Evolutionary conservation across 1,140 invertebrate genomes (phyloP), one percentile per base, ranked within the genome.

Genomic region (Bombus polaris): DNA sequence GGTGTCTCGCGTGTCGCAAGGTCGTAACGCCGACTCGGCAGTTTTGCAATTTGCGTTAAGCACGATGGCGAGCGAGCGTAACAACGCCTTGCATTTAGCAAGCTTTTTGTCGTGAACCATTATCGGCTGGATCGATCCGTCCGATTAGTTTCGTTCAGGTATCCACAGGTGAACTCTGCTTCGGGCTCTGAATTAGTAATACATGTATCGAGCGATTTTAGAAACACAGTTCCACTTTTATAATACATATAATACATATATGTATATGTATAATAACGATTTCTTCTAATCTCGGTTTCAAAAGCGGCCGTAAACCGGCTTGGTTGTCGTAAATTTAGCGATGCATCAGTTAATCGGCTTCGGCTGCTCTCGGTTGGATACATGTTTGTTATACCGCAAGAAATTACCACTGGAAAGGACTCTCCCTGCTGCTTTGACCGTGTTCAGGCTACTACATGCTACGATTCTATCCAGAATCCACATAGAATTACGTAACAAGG

Each of bases 21-120:
- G 39, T 70, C 81, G 70, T 89, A 89, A 89, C 68, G 65, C 68
- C 73, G 78, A 85, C 68, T 79, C 76, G 76, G 25, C 77, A 68
- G 57, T 89, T 89, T 89, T 89, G 71, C 87, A 89, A 89, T 89
- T 89, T 85, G 88, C 87, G 80, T 79, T 89, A 89, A 89, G 83
- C 83, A 76, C 39, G 74, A 73, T 53, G 68, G 57, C 72, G 79
- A 75, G 47, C 80, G 47, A 53, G 44, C 85, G 81, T 88, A 85
- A 88, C 87, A 53, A 72, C 37, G 86, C 53, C 70, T 57, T 68
- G 83, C 37, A 77, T 73, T 89, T 83, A 72, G 65, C 77, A 39
- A 87, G 74, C 79, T 90, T 89, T 89, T 85, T 83, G 76, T 89
- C 35, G 59, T 59, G 35, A 68, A 25, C 47, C 73, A 86, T 89